Evolutionary conservation across 1,140 invertebrate genomes (phyloP), one percentile per base, ranked within the genome.

Genomic region (Drosophila lini): DNA sequence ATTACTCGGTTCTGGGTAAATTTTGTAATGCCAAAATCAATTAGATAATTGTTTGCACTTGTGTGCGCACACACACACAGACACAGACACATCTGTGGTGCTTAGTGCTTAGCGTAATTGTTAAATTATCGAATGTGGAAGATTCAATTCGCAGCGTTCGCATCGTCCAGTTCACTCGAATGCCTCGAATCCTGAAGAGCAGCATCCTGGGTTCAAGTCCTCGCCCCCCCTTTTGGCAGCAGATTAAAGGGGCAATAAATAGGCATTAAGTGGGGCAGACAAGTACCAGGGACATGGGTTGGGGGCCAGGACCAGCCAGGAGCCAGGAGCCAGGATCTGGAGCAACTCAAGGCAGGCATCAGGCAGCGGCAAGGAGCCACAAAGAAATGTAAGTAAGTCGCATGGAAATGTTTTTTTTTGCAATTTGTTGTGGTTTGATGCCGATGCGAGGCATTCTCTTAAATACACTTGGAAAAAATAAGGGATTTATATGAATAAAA

Each of bases 191-290:
- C 32, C 40, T 19, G 45, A 25, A 1, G 45, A 47, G 25, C 25
- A 47, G 25, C 25, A 47, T 19, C 25, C 42, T 10, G 41, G 25
- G 13, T 11, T 38, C 3, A 44, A 40, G 31, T 38, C 7, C 22
- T 56, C 11, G 45, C 57, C 16, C 25, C 45, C 3, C 47, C 47
- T 10, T 3, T 16, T 50, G 28, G 48, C 34, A 45, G 64, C 44
- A 63, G 83, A 88, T 86, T 88, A 88, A 88, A 83, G 67, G 73
- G 83, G 80, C 83, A 86, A 80, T 86, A 83, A 88, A 86, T 86
- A 88, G 83, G 83, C 80, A 88, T 88, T 88, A 86, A 88, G 83
- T 88, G 76, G 83, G 80, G 53, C 73, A 78, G 75, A 61, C 73
- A 68, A 76, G 61, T 65, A 71, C 50, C 73, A 68, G 79, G 59